Evolutionary conservation across 1,140 invertebrate species (phyloP).

Genomic region (Heterodera carotae): DNA sequence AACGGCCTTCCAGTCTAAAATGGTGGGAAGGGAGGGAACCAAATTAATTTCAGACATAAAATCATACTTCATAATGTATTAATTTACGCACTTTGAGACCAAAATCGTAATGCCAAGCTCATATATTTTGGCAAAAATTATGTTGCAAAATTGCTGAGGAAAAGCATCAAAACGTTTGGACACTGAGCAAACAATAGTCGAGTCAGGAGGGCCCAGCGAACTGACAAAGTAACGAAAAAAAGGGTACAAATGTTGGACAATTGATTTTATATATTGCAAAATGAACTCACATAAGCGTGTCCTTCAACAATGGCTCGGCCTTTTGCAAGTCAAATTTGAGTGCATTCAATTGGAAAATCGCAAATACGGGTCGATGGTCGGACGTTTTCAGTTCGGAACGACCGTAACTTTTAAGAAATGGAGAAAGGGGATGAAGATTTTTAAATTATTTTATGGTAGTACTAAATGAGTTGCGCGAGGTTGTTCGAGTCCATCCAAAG

Average conservation of each 20-base stretch:
- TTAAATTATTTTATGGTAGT: background rate
- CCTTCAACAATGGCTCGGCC: constrained; percentile 30
- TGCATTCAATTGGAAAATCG: constrained; percentile 47
- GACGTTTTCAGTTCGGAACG: constrained; percentile 92
- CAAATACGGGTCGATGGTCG: constrained; percentile 75
- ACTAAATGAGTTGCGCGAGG: constrained; percentile 69
- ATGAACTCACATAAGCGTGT: constrained; percentile 28
- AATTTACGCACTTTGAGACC: constrained; percentile 23
- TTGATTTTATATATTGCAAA: background rate
- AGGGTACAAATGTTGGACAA: constrained; percentile 3
- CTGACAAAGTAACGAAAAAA: constrained; percentile 38
- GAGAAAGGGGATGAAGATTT: background rate
- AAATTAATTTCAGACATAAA: constrained; percentile 22
- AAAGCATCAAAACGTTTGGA: constrained; percentile 38
- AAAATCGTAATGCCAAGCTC: constrained; percentile 48
- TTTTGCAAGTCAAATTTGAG: constrained; percentile 30
- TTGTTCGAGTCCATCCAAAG: constrained; percentile 80
- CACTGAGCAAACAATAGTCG: constrained; percentile 54
- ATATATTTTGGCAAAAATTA: constrained; percentile 47
- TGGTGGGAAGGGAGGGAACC: background rate
- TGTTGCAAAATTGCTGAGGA: constrained; percentile 45
- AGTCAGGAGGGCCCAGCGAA: constrained; percentile 59
- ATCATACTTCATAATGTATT: constrained; percentile 1
- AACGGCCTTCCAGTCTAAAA: constrained; percentile 52
- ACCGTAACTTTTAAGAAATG: constrained; percentile 69